phyloP scores from a whole-genome alignment of 1,140 invertebrate genomes.

The Spodoptera litura region DNA sequence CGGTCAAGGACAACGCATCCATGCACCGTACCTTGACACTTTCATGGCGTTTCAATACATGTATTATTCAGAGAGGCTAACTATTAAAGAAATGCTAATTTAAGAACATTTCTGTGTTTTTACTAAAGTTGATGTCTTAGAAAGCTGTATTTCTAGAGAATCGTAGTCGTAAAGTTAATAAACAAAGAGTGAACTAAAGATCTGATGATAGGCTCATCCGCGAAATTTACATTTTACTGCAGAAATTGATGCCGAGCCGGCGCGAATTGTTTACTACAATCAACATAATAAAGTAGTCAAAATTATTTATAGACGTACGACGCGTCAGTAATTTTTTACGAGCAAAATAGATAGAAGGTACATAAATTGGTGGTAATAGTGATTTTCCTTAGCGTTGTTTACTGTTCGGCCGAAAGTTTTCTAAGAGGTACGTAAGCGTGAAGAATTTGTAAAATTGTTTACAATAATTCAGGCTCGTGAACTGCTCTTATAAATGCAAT shows the following conservation, averaged over 20 bases:
- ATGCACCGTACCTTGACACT: constrained; percentile 33
- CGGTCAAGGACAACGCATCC: constrained; percentile 68
- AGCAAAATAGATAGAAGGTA: background rate
- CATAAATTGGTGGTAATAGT: constrained; percentile 12
- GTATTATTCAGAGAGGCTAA: constrained; percentile 33
- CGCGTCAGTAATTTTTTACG: background rate
- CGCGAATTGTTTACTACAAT: constrained; percentile 30
- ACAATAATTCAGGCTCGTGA: background rate
- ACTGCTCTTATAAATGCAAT: background rate
- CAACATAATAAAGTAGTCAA: constrained; percentile 23
- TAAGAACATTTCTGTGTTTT: constrained; percentile 30
- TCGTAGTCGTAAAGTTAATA: constrained; percentile 37
- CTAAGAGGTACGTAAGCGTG: background rate
- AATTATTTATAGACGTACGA: constrained; percentile 5
- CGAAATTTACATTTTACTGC: constrained; percentile 13
- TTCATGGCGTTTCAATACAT: constrained; percentile 12
- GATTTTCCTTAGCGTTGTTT: background rate
- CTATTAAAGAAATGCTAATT: constrained; percentile 13
- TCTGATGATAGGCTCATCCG: constrained; percentile 17
- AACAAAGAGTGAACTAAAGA: constrained; percentile 36
- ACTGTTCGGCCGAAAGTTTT: background rate
- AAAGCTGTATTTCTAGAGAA: constrained; percentile 41
- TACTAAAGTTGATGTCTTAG: constrained; percentile 21
- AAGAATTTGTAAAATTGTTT: background rate
- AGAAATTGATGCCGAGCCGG: constrained; percentile 11